Evolutionary conservation across 2,797 vertebrate species (phyloP).

Genomic region (Thalassophryne amazonica): DNA sequence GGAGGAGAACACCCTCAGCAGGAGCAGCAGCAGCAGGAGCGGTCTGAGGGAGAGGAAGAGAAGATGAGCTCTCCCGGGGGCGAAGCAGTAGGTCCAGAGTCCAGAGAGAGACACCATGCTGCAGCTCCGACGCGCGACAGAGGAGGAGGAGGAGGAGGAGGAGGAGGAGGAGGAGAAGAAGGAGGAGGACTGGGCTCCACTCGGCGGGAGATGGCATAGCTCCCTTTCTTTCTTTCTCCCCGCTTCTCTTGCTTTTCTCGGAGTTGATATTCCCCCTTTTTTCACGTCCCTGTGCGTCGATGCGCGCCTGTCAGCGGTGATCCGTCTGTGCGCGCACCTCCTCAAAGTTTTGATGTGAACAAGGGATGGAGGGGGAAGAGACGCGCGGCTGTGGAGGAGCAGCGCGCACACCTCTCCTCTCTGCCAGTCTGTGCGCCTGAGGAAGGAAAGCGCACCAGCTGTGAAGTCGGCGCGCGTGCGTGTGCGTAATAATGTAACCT

Average conservation of each 20-base stretch:
- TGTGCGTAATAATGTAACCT: conserved; percentile 65
- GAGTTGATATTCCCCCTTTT: conserved; percentile 45
- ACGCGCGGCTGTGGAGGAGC: conserved; percentile 35
- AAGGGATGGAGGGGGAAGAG: too few species aligned
- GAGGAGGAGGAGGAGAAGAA: too few species aligned
- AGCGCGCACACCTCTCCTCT: conserved; percentile 66
- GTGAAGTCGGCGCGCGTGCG: conserved; percentile 30
- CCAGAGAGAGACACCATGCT: conserved; percentile 75
- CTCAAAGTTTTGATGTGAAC: conserved; percentile 59
- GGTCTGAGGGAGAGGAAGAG: conserved; percentile 34
- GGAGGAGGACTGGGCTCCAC: conserved; percentile 72
- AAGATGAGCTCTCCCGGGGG: conserved; percentile 65
- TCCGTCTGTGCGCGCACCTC: conserved; percentile 36
- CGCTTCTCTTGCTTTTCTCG: conserved; percentile 57
- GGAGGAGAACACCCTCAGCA: conserved; percentile 53
- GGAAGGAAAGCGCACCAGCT: conserved; percentile 64
- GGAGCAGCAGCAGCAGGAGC: conserved; percentile 59
- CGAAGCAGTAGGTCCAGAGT: conserved; percentile 70
- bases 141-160: too few species aligned
- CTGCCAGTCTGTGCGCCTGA: conserved; percentile 68
- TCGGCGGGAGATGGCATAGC: conserved; percentile 72
- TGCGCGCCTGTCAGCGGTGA: conserved; percentile 30
- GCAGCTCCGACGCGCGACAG: conserved; percentile 68
- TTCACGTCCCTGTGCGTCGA: neutral
- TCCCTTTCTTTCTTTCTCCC: conserved; percentile 68